Conservation (phyloP, 2,888 invertebrate genomes). For the Brachyopa scutellaris region DNA sequence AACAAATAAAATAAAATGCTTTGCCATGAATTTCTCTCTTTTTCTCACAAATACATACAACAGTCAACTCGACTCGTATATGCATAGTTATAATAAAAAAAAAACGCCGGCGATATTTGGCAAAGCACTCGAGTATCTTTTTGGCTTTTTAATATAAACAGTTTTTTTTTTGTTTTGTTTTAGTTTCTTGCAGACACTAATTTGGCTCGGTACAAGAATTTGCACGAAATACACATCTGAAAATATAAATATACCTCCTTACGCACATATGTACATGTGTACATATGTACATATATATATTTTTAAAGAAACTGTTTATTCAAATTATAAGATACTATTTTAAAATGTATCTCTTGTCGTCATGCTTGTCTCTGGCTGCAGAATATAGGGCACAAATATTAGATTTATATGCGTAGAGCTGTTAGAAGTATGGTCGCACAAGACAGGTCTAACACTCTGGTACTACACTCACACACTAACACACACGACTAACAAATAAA, state of each 20-base stretch:
- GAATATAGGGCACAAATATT: conserved; percentile 34
- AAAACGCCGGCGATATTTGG: conserved; percentile 43
- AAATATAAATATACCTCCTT: background rate
- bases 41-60: background rate
- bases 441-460: conserved; percentile 19
- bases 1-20: conserved; percentile 7
- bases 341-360: conserved; percentile 17
- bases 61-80: too few relatives aligned
- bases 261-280: background rate
- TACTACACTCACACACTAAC: background rate
- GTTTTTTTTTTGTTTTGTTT: background rate
- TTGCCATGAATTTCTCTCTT: background rate
- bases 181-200: conserved; percentile 4
- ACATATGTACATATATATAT: background rate
- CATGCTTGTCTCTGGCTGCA: background rate
- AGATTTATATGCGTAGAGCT: conserved; percentile 1
- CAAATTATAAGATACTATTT: conserved; percentile 25
- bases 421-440: background rate
- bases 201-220: conserved; percentile 1
- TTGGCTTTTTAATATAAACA: conserved; percentile 4
- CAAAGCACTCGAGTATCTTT: conserved; percentile 9
- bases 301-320: conserved; percentile 10
- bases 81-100: conserved; percentile 9
- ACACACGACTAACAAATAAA: background rate
- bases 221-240: background rate